A percentile compares a stretch with the other conserved stretches of the same genome.
Conservation (phyloP, 2,113 vertebrate species). For the Phrynosoma blainvillii region DNA sequence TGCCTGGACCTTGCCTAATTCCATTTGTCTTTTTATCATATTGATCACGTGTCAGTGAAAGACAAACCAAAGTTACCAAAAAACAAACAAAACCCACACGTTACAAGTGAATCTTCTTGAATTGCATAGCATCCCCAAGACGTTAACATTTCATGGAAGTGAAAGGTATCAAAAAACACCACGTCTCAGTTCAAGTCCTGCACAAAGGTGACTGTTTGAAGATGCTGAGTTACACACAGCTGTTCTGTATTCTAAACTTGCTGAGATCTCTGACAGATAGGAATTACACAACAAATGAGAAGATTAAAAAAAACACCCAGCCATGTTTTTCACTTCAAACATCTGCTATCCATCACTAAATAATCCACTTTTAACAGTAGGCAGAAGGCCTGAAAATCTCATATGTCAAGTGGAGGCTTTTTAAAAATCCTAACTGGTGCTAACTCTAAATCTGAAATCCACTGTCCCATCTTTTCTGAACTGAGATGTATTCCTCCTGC, state of each 20-base stretch:
- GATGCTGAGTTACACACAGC: background rate
- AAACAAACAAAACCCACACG: background rate
- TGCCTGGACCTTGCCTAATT: background rate
- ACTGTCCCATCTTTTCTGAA: background rate
- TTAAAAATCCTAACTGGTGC: constrained; percentile 2
- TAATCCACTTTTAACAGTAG: constrained; percentile 35
- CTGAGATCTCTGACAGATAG: background rate
- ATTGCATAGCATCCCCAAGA: background rate
- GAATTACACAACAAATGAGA: background rate
- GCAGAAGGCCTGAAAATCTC: constrained; percentile 40
- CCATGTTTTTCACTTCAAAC: constrained; percentile 21
- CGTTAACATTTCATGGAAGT: background rate
- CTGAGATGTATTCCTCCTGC: background rate
- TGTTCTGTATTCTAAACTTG: background rate
- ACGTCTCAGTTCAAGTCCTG: background rate
- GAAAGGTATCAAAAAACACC: background rate
- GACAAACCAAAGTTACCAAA: background rate
- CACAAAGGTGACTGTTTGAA: background rate
- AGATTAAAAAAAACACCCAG: background rate
- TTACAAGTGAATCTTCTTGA: background rate
- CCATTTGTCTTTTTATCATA: background rate
- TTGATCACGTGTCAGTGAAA: background rate
- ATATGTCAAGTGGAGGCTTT: background rate
- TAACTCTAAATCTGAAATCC: background rate
- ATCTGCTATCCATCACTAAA: constrained; percentile 40